Conservation (phyloP, 2,797 vertebrate species). For the Uromys caudimaculatus region DNA sequence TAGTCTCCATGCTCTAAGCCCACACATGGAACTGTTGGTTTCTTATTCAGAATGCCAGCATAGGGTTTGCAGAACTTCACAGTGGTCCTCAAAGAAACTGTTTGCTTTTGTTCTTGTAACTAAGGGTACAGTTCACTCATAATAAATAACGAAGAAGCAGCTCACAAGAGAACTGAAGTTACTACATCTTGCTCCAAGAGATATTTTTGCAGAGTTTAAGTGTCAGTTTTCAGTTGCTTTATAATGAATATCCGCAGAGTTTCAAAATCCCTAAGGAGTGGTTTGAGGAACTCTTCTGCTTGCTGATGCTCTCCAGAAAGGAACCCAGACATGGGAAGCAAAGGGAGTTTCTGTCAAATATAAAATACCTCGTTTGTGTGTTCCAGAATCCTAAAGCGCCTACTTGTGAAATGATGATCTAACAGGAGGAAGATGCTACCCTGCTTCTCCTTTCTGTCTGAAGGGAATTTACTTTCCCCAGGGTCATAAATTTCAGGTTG, state of each 20-base stretch:
- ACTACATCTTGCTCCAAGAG: background rate
- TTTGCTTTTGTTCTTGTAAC: background rate
- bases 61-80: background rate
- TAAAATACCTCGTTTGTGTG: constrained; percentile 26
- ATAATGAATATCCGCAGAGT: background rate
- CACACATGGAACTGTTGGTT: background rate
- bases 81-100: background rate
- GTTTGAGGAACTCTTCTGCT: constrained; percentile 26
- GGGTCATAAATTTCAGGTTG: background rate
- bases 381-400: constrained; percentile 18
- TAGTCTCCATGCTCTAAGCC: background rate
- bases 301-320: background rate
- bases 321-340: constrained; percentile 15
- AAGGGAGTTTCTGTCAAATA: background rate
- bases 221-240: constrained; percentile 15
- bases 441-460: background rate
- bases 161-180: background rate
- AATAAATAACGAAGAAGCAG: constrained; percentile 28
- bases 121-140: background rate
- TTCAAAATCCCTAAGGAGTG: constrained; percentile 18
- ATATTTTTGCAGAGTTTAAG: constrained; percentile 47
- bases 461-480: constrained; percentile 52
- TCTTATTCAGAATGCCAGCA: background rate
- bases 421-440: background rate
- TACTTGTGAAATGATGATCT: constrained; percentile 43